Evolutionary conservation across 2,113 vertebrate species (phyloP), one percentile per base, ranked within the genome.

Genomic region (Lepisosteus oculatus): DNA sequence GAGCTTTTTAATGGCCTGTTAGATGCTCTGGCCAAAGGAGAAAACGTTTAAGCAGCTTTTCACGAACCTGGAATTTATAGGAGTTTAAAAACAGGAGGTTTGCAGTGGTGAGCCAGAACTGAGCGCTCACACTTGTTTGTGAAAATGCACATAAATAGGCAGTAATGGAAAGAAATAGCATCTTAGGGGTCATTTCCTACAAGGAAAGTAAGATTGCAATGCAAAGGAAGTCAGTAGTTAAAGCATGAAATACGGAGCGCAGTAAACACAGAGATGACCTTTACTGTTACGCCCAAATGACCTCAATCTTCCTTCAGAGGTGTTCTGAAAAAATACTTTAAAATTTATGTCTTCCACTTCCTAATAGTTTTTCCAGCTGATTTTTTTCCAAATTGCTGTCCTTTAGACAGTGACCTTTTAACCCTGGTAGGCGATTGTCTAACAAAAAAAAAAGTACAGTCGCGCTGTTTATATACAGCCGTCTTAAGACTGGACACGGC

Each of bases 281-380:
- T 76, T 82, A 79, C 87, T 78, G 89, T 85, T 90, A 90, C 90
- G 82, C 88, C 86, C 90, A 90, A 86, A 86, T 91, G 88, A 93
- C 90, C 91, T 89, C 88, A 92, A 92, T 90, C 90, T 92, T 92
- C 88, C 86, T 88, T 89, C 77, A 78, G 83, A 86, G 87, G 82
- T 85, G 87, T 90, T 91, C 81, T 84, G 72, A 79, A 81, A 83
- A 81, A 88, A 85, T 78, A 81, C 80, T 80, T 81, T 75, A 83
- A 81, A 88, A 91, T 93, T 89, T 92, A 92, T 91, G 87, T 88
- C 90, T 90, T 90, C 90, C 86, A 90, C 90, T 90, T 92, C 90
- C 88, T 92, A 89, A 90, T 90, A 88, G 89, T 89, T 92, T 92
- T 88, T 87, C 85, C 89, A 92, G 89, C 81, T 89, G 85, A 88